Evolutionary conservation across 2,113 vertebrate genomes (phyloP).

Genomic region (Brachirus orientalis): DNA sequence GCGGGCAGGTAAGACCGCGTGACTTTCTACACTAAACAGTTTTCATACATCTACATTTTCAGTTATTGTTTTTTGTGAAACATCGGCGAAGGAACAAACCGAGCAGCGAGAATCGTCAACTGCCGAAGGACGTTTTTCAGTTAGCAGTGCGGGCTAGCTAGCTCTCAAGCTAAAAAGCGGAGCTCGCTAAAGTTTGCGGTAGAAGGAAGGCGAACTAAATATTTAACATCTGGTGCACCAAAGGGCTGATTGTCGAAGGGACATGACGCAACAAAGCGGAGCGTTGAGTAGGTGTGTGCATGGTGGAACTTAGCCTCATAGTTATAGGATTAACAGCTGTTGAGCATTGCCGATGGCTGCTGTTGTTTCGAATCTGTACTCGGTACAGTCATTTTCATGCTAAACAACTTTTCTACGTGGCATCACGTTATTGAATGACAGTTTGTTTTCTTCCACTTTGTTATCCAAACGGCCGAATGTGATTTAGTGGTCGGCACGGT

Average conservation of each 20-base stretch:
- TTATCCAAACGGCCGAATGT: too few species aligned
- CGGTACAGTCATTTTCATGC: not conserved
- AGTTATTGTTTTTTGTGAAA: not conserved
- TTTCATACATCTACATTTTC: not conserved
- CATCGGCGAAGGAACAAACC: not conserved
- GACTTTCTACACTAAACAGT: not conserved
- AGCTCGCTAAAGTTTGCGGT: conserved; percentile 10
- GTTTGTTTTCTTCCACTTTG: too few species aligned
- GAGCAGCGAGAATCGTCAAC: conserved; percentile 8
- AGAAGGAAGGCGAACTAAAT: not conserved
- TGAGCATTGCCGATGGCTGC: not conserved
- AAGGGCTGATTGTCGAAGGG: too few species aligned
- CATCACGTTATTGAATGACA: too few species aligned
- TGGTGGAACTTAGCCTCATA: conserved; percentile 8
- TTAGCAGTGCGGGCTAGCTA: conserved; percentile 44
- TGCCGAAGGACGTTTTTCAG: conserved; percentile 66
- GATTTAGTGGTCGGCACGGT: not conserved
- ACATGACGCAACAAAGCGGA: accelerated
- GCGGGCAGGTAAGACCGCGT: conserved; percentile 58
- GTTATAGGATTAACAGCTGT: conserved; percentile 42
- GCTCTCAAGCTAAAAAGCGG: conserved; percentile 38
- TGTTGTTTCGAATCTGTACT: not conserved
- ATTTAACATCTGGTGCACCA: too few species aligned
- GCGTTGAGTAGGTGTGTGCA: not conserved
- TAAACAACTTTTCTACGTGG: not conserved